phyloP scores from a whole-genome alignment of 2,113 vertebrate genomes.

The Cariama cristata region DNA sequence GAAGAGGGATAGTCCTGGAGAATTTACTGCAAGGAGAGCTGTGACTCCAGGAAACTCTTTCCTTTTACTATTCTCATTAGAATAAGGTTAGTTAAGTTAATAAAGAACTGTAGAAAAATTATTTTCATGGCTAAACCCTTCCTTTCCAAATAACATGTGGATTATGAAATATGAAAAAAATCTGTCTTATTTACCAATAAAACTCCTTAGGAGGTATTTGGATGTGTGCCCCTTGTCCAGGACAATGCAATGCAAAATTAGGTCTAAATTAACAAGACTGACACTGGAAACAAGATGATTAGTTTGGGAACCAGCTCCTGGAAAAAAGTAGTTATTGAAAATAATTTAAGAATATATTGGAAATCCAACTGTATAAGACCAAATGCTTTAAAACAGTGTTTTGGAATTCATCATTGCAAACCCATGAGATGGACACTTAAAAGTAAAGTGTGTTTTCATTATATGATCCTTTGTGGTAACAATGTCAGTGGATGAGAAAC shows the following conservation, averaged over 20 bases:
- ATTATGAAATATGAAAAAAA: background rate
- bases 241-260: background rate
- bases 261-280: background rate
- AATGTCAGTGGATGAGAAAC: background rate
- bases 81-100: background rate
- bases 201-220: background rate
- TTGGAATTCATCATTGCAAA: background rate
- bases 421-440: background rate
- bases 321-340: background rate
- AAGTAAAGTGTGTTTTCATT: background rate
- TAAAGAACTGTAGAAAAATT: background rate
- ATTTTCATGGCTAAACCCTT: background rate
- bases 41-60: background rate
- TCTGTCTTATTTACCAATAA: background rate
- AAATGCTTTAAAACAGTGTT: background rate
- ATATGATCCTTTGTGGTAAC: background rate
- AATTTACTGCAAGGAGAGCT: background rate
- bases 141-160: background rate
- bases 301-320: accelerated
- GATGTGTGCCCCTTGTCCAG: background rate
- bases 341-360: background rate
- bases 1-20: background rate
- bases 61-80: background rate
- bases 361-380: background rate
- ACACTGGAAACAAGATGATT: background rate